Conservation (phyloP, 2,797 vertebrate species). For the Meriones psammophilus region DNA sequence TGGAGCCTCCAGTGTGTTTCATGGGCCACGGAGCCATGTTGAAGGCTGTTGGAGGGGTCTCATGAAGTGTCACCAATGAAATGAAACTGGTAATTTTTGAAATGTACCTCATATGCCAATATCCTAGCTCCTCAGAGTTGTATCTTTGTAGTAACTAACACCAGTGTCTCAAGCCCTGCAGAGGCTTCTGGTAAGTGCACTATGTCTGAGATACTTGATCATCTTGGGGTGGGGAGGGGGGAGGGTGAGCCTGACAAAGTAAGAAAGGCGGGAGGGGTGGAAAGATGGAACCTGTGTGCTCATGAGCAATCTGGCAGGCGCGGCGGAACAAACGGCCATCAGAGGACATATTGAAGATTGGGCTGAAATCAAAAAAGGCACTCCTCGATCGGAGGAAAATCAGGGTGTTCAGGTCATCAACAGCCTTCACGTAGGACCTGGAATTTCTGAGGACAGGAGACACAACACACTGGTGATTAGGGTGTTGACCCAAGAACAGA, state of each 20-base stretch:
- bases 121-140: neutral
- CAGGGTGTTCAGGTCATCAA: slow-evolving; percentile 88
- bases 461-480: neutral
- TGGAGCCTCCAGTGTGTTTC: neutral
- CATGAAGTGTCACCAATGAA: neutral
- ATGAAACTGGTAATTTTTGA: neutral
- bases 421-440: slow-evolving; percentile 89
- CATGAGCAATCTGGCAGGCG: slow-evolving; percentile 87
- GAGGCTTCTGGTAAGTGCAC: no score
- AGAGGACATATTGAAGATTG: slow-evolving; percentile 91
- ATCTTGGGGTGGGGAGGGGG: neutral
- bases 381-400: slow-evolving; percentile 84
- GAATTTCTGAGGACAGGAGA: slow-evolving; percentile 83
- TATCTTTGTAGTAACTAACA: neutral
- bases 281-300: slow-evolving; percentile 89
- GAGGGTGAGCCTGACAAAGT: neutral
- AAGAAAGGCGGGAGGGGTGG: neutral
- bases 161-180: neutral
- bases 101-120: neutral
- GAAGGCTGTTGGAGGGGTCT: neutral
- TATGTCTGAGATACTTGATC: neutral
- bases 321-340: slow-evolving; percentile 88
- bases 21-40: neutral
- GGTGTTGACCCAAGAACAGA: neutral
- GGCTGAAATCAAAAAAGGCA: slow-evolving; percentile 89